A percentile compares a stretch with the other conserved stretches of the same genome.
Conservation (phyloP, 2,797 vertebrate species). For the Crenuchus spilurus region DNA sequence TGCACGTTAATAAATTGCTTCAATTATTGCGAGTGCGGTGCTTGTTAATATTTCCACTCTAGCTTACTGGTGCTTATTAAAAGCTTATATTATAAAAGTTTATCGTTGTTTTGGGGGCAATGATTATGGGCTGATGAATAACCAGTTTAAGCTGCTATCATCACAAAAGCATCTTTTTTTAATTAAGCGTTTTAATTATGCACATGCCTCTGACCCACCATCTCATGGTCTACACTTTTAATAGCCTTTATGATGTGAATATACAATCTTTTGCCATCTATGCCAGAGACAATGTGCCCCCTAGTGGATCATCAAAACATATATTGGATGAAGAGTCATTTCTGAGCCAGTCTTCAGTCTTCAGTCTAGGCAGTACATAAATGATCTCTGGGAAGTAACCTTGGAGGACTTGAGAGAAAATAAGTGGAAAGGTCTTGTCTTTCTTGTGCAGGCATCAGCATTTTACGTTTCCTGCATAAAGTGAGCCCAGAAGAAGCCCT, state of each 20-base stretch:
- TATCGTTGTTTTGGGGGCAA: too few relatives aligned
- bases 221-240: not conserved
- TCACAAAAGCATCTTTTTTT: not conserved
- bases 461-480: too few relatives aligned
- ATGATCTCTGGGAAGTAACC: not conserved
- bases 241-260: not conserved
- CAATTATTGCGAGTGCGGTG: not conserved
- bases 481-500: too few relatives aligned
- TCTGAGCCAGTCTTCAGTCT: not conserved
- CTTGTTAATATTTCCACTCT: not conserved
- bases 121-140: too few relatives aligned
- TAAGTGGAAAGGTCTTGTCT: not conserved
- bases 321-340: not conserved
- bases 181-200: not conserved
- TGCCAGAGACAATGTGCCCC: slow-evolving; percentile 40
- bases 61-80: too few relatives aligned
- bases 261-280: not conserved
- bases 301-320: slow-evolving; percentile 35
- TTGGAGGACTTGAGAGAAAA: not conserved
- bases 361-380: not conserved
- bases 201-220: not conserved
- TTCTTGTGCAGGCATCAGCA: not conserved
- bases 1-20: slow-evolving; percentile 9
- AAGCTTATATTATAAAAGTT: too few relatives aligned
- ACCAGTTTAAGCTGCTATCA: not conserved